phyloP scores from a whole-genome alignment of 2,888 invertebrate species.

The Aromia moschata region DNA sequence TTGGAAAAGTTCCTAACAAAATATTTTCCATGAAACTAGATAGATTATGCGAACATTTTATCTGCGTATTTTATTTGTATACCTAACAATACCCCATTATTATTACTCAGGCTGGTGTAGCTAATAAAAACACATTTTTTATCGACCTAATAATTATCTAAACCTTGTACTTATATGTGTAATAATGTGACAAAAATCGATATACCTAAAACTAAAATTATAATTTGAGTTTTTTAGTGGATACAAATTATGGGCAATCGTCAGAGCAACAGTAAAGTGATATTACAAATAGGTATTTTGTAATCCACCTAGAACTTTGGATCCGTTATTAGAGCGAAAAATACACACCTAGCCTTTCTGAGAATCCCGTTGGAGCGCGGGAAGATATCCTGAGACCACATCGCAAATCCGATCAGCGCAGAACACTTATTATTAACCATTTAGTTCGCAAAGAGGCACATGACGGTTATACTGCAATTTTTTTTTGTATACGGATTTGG shows the following conservation, averaged over 20 bases:
- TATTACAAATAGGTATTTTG: neutral
- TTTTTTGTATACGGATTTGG: conserved; percentile 1
- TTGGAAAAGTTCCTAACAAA: no score
- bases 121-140: neutral
- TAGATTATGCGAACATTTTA: neutral
- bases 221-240: no score
- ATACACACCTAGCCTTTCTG: conserved; percentile 22
- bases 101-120: neutral
- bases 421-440: neutral
- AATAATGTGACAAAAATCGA: neutral
- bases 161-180: neutral
- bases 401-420: neutral
- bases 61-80: neutral
- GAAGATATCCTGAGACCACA: conserved; percentile 23
- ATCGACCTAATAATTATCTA: neutral
- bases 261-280: neutral
- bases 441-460: neutral
- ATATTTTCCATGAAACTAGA: no score
- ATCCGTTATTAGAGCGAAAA: neutral
- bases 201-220: no score
- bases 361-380: conserved; percentile 1
- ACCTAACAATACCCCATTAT: neutral
- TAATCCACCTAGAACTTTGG: neutral
- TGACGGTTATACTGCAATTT: neutral
- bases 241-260: no score